Evolutionary conservation across 2,888 invertebrate genomes (phyloP), one percentile per base, ranked within the genome.

Genomic region (Callyntrura sp.): DNA sequence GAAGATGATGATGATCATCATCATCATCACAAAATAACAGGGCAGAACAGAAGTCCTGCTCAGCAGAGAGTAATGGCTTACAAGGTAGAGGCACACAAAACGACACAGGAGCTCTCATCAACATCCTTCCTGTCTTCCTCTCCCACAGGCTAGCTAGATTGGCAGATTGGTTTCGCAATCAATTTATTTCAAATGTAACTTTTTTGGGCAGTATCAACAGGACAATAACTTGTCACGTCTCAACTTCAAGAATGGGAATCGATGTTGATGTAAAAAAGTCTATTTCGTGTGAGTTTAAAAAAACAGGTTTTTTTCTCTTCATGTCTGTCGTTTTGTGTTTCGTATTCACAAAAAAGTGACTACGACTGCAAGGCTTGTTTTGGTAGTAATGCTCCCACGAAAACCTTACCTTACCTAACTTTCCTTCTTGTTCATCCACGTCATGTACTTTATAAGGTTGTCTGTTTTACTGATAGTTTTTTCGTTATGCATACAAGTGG

Each of bases 61-160:
- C 25, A 62, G 68, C 3, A 35, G 43, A 12, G 14, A 6, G 6
- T 35, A 35, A 6, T 35, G 35, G 35, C 35, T 35, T 14, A 68
- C 35, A 5, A 14, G 28, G 28, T 14, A 68, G 35, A 35, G 35
- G 35, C 35, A 35, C 3, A 35, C 35, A 35, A 35, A 68, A 68
- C 43, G 68, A n/a, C 68, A n/a, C 68, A 68, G 35, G 35, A 68
- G 43, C 68, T n/a, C 68, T 2, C 76, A 78, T 78, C 48, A 43
- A 84, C 86, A 86, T 86, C 86, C 86, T 86, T 86, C 86, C 86
- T 86, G 86, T 65, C 78, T 86, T 86, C 86, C 86, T 86, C 65
- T 79, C 79, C 79, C 62, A 78, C 62, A 78, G 79, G 65, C 78
- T 57, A 14, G 48, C 23, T 65, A 79, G 79, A 78, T 86, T 79